Evolutionary conservation across 2,888 invertebrate genomes (phyloP).

Genomic region (Thereva nobilitata): DNA sequence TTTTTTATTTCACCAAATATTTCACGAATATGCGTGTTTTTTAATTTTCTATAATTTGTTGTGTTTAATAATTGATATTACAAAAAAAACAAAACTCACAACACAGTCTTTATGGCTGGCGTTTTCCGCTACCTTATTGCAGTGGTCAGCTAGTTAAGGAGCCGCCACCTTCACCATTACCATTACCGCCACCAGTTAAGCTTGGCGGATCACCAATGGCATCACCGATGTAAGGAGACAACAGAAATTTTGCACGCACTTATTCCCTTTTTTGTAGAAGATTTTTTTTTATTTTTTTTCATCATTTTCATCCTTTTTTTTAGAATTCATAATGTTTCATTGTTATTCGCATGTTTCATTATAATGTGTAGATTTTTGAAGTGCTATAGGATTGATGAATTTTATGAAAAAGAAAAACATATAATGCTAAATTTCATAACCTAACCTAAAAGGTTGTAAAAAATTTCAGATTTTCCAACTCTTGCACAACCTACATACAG

Average conservation of each 20-base stretch:
- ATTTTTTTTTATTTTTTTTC: slow-evolving; percentile 38
- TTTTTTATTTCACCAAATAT: no score
- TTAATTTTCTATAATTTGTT: slow-evolving; percentile 12
- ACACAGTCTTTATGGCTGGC: slow-evolving; percentile 92
- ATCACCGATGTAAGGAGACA: slow-evolving; percentile 67
- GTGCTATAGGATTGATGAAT: no score
- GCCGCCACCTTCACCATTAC: slow-evolving; percentile 77
- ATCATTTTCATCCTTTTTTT: slow-evolving; percentile 43
- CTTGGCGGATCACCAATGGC: slow-evolving; percentile 70
- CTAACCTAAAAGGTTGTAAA: no score
- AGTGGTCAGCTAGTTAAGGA: slow-evolving; percentile 75
- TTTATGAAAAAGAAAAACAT: no score
- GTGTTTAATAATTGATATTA: slow-evolving; percentile 5
- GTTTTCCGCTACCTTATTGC: slow-evolving; percentile 95
- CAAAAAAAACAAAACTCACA: slow-evolving; percentile 47
- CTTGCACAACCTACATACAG: no score
- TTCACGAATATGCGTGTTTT: neutral
- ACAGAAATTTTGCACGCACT: neutral
- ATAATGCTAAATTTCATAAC: no score
- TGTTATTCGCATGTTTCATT: slow-evolving; percentile 26
- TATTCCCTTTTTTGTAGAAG: neutral
- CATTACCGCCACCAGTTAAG: slow-evolving; percentile 78
- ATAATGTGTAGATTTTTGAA: no score
- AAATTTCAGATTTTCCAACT: no score
- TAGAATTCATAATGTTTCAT: slow-evolving; percentile 32